Evolutionary conservation across 2,888 invertebrate species (phyloP).

Genomic region (Pseudolycoriella hygida): DNA sequence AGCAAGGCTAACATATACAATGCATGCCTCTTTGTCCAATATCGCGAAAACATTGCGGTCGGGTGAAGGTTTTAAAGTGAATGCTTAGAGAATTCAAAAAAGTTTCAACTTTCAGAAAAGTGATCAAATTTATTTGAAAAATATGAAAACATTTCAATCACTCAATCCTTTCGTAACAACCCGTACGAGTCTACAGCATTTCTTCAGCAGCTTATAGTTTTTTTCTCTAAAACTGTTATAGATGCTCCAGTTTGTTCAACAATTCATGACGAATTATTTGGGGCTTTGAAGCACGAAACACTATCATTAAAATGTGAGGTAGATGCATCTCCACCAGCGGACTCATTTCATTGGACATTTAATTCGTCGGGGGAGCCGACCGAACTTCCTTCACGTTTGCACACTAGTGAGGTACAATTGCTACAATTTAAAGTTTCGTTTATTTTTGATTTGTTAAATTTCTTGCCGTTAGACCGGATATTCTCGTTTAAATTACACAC

Average conservation of each 20-base stretch:
- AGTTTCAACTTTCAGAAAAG: no score
- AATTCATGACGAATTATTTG: constrained; percentile 63
- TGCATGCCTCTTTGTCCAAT: no score
- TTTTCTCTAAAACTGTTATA: constrained; percentile 11
- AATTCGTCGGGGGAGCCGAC: constrained; percentile 79
- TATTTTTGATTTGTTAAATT: neutral
- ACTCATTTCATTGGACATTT: constrained; percentile 82
- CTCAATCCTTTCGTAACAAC: no score
- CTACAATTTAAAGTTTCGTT: no score
- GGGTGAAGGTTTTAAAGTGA: no score
- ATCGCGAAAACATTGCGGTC: no score
- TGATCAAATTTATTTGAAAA: no score
- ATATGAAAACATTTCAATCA: no score
- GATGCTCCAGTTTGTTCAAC: constrained; percentile 55
- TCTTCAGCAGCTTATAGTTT: no score
- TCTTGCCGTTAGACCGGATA: constrained; percentile 21
- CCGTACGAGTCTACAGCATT: no score
- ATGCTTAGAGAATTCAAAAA: no score
- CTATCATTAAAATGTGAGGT: constrained; percentile 69
- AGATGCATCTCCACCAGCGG: constrained; percentile 72
- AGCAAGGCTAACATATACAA: no score
- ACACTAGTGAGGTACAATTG: constrained; percentile 29
- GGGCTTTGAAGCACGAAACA: constrained; percentile 79
- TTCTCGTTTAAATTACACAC: constrained; percentile 62
- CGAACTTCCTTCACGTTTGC: constrained; percentile 48